Evolutionary conservation across 2,888 invertebrate species (phyloP), one percentile per base, ranked within the genome.

Genomic region (Dicranocentrus wangi): DNA sequence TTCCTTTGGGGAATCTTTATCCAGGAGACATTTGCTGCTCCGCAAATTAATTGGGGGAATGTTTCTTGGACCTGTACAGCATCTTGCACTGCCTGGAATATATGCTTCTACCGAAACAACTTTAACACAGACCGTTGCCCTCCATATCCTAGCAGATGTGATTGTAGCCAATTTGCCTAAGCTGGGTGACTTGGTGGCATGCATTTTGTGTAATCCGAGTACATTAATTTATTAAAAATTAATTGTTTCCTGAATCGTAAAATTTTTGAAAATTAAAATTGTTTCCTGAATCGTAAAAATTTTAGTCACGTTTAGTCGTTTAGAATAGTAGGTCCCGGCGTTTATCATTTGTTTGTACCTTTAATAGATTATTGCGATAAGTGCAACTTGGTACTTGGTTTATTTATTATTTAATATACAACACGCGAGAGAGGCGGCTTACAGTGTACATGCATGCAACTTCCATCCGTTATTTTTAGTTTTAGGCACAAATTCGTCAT

Each of bases 21-120:
- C 5, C 19, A 39, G 19, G 61, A 63, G 61, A 13, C 61, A 1
- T 8, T 15, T 13, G 8, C 61, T 2, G 32, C 39, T 32, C 61
- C 61, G 13, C 61, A 39, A 19, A 63, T 63, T 13, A 32, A 63
- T 19, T 63, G 61, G 61, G 61, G 39, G 17, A 63, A 19, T 8
- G 61, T 63, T 1, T 32, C 32, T 39, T 63, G 61, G 61, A 63
- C 61, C 13, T 63, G 61, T 13, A 63, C 61, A 1, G 32, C 21
- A 19, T 32, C 61, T 3, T 63, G 61, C 61, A 7, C 32, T 1
- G 39, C 32, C 3, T 63, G 61, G 61, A 63, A 63, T 17, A 13
- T 23, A 7, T 63, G 61, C 61, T 63, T 63, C 19, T 28, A 28
- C 17, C 19, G 17, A 13, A 63, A 63, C 21, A 39, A 39, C 1